Percentiles rank a stretch among this genome's conserved stretches.
phyloP scores from a whole-genome alignment of 2,888 invertebrate species.

The Cerastis leucographa region DNA sequence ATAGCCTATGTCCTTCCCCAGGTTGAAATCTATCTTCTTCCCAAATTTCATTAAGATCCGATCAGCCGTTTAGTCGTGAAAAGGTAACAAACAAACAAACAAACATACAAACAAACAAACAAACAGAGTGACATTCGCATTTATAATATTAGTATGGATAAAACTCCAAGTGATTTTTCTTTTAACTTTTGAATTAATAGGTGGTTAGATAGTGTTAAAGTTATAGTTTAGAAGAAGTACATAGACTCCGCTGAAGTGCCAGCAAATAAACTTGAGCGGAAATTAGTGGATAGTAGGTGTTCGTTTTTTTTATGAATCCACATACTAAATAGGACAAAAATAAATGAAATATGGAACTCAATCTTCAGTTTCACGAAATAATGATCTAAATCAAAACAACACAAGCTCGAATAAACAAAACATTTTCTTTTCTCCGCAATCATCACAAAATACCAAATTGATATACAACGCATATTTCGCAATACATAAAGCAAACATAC shows the following conservation, averaged over 20 bases:
- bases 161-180: slow-evolving; percentile 7
- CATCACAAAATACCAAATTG: slow-evolving; percentile 52
- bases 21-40: no score
- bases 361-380: not conserved
- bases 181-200: not conserved
- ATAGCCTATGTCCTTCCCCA: no score
- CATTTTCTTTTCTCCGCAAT: slow-evolving; percentile 37
- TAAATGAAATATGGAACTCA: not conserved
- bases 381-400: slow-evolving; percentile 12
- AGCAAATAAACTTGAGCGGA: not conserved
- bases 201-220: not conserved
- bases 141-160: no score
- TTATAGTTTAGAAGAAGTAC: not conserved
- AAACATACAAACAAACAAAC: no score
- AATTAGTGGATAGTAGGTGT: not conserved
- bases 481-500: slow-evolving; percentile 62
- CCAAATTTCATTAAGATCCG: no score
- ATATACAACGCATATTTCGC: slow-evolving; percentile 60
- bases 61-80: no score
- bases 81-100: no score
- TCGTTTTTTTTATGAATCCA: not conserved
- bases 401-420: slow-evolving; percentile 16
- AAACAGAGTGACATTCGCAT: no score
- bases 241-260: not conserved
- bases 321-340: not conserved